These are phyloP conservation scores for Morbakka virulenta DNA, from an alignment of 30 jellyfish, hydroid and myxozoan species.

Conservation along the genomic window DNA sequence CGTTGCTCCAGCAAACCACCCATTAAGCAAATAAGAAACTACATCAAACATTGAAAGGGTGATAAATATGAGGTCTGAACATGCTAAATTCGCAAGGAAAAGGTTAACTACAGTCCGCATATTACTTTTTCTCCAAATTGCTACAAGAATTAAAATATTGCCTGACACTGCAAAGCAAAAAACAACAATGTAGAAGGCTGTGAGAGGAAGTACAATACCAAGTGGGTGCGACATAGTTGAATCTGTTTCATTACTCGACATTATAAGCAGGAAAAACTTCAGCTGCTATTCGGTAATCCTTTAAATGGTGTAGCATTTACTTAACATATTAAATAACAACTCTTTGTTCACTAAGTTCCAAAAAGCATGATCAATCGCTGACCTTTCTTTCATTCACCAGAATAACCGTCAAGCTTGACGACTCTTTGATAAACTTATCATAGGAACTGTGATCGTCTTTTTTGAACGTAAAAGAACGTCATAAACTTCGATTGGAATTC, in stretches of 20 bases:
- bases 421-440: no score
- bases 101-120: slow-evolving; percentile 83
- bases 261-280: no score
- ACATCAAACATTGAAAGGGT: slow-evolving; percentile 68
- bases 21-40: slow-evolving; percentile 48
- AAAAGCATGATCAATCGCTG: no score
- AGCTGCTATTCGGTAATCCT: no score
- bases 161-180: slow-evolving; percentile 60
- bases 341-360: no score
- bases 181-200: slow-evolving; percentile 55
- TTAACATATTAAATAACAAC: no score
- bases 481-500: no score
- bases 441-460: no score
- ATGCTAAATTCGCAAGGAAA: slow-evolving; percentile 72
- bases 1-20: slow-evolving; percentile 74
- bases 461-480: no score
- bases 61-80: slow-evolving; percentile 73
- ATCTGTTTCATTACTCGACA: neutral
- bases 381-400: no score
- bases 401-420: no score
- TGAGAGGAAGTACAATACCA: slow-evolving; percentile 11
- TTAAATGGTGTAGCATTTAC: no score
- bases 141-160: slow-evolving; percentile 43
- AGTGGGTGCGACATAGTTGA: slow-evolving; percentile 30
- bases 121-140: slow-evolving; percentile 47